These are phyloP conservation scores for Otus sunia DNA, from an alignment of 2,113 vertebrate genomes.

Conservation along the genomic window DNA sequence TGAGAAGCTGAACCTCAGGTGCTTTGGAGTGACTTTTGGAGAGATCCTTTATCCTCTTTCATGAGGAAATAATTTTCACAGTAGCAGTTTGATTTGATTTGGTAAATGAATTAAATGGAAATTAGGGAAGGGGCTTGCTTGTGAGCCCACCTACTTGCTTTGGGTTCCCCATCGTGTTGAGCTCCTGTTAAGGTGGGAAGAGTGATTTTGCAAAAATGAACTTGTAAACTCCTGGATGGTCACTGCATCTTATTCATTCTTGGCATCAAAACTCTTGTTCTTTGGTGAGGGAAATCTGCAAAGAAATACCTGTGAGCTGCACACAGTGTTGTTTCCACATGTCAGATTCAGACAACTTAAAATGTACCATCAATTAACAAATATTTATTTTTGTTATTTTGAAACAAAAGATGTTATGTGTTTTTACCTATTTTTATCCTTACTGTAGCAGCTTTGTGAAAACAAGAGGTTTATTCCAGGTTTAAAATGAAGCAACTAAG, in stretches of 20 bases:
- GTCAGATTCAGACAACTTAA: neutral
- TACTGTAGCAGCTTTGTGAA: neutral
- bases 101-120: slow-evolving; percentile 10
- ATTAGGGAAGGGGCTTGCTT: neutral
- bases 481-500: neutral
- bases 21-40: neutral
- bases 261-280: neutral
- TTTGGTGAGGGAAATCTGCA: neutral
- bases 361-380: neutral
- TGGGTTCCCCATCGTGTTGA: neutral
- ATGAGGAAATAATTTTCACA: neutral
- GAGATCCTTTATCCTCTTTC: neutral
- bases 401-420: neutral
- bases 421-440: neutral
- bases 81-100: slow-evolving; percentile 38
- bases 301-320: neutral
- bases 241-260: neutral
- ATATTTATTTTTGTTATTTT: neutral
- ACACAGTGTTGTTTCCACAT: neutral
- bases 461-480: neutral
- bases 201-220: neutral
- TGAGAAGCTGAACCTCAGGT: neutral
- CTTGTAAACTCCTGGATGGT: neutral
- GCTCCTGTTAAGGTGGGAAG: neutral
- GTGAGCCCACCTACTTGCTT: neutral